A percentile compares a stretch with the other conserved stretches of the same genome.
Evolutionary conservation across 1,140 invertebrate genomes (phyloP).

Genomic region (Drosophila sp.): DNA sequence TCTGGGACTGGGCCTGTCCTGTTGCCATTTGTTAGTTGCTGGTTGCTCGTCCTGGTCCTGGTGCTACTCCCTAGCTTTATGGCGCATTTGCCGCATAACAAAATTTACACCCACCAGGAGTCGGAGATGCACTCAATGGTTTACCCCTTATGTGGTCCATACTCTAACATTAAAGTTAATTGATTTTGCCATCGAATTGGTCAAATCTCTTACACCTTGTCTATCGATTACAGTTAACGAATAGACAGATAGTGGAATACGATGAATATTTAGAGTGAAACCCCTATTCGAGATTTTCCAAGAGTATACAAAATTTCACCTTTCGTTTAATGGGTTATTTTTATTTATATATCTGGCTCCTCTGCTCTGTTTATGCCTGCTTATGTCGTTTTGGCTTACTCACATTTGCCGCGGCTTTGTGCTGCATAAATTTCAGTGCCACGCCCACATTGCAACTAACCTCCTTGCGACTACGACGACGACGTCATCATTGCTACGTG

Average conservation of each 20-base stretch:
- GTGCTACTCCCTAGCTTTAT: conserved; percentile 60
- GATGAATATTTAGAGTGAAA: too few relatives aligned
- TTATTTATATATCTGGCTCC: background rate
- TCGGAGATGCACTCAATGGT: conserved; percentile 46
- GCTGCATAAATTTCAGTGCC: conserved; percentile 68
- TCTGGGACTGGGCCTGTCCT: background rate
- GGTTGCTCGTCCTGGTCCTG: background rate
- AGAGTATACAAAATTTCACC: background rate
- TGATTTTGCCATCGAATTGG: conserved; percentile 1
- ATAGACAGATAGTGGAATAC: too few relatives aligned
- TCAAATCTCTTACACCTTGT: background rate
- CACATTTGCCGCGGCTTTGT: conserved; percentile 78
- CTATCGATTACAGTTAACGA: too few relatives aligned
- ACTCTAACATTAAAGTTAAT: background rate
- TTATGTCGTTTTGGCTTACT: conserved; percentile 78
- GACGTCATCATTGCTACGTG: conserved; percentile 40
- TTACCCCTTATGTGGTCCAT: conserved; percentile 34
- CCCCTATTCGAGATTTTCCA: too few relatives aligned
- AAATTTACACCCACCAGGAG: conserved; percentile 72
- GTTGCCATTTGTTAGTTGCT: conserved; percentile 2
- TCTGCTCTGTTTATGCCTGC: conserved; percentile 66
- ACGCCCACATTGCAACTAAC: conserved; percentile 6
- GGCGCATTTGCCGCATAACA: conserved; percentile 74
- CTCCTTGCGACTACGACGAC: background rate
- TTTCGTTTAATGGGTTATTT: background rate